A percentile compares a stretch with the other conserved stretches of the same genome.
Conservation (phyloP, 2,797 vertebrate species). For the Craterocephalus amniculus region DNA sequence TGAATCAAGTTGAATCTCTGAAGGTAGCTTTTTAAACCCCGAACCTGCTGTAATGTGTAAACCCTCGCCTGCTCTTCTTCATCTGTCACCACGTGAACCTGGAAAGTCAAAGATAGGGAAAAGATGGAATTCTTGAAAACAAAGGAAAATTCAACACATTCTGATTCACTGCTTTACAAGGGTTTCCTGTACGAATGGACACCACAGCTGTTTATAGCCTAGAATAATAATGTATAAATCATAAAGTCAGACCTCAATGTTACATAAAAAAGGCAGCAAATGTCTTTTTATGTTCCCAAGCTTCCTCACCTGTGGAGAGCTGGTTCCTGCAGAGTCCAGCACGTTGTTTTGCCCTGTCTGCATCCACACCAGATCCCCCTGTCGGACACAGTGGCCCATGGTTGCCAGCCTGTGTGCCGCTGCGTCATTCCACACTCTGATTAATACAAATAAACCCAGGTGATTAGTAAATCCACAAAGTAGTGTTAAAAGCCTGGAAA, state of each 20-base stretch:
- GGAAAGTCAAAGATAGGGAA: conserved; percentile 5
- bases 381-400: conserved; percentile 83
- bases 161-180: no score
- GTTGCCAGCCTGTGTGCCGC: conserved; percentile 84
- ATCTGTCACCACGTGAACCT: conserved; percentile 82
- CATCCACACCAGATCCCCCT: conserved; percentile 89
- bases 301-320: conserved; percentile 57
- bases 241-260: background rate
- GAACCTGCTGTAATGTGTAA: conserved; percentile 79
- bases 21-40: background rate
- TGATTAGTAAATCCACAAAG: background rate
- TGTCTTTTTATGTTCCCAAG: fast-evolving
- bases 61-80: conserved; percentile 71
- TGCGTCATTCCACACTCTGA: conserved; percentile 93
- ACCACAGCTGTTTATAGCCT: no score
- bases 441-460: conserved; percentile 7
- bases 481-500: background rate
- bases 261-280: background rate
- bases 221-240: no score
- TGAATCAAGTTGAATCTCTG: background rate
- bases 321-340: conserved; percentile 61
- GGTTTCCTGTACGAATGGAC: no score
- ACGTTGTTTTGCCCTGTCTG: conserved; percentile 46
- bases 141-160: no score
- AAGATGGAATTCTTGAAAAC: no score